Evolutionary conservation across 2,888 invertebrate genomes (phyloP), one percentile per base, ranked within the genome.

Genomic region (Coelinius sp.): DNA sequence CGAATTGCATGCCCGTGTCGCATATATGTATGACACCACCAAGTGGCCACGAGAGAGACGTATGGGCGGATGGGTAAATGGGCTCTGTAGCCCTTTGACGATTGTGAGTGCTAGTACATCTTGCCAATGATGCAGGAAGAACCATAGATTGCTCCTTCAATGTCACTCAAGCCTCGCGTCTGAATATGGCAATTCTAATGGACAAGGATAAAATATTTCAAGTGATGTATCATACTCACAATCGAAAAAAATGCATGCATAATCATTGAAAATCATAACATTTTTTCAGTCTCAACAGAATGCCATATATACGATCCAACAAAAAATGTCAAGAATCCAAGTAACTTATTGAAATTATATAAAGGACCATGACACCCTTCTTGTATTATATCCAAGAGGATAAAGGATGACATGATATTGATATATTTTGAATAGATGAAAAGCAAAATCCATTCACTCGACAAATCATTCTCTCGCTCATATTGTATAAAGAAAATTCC

Each of bases 151-250:
- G 24, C 59, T 62, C 56, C 25, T 68, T 46, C 59, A 2, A 31
- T 20, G 59, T 63, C 62, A n/a, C 62, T 59, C 62, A 69, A 62
- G 52, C 41, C 22, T 25, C 27, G 10, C 27, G 69, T 73, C 77
- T 73, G 77, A 71, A 75, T 73, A 75, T 64, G 74, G 31, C n/a
- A 73, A 78, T 78, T 76, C 76, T 78, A 78, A 78, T 76, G 75
- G 73, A 49, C 66, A 71, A 69, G 75, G 73, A 78, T 78, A 74
- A 78, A 76, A 78, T 75, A 74, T 74, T 77, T 75, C 74, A 71
- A 75, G 75, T 70, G 69, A n/a, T n/a, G n/a, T n/a, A n/a, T n/a
- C n/a, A n/a, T n/a, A n/a, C n/a, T n/a, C n/a, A n/a, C n/a, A 44
- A 44, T 35, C 35, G 35, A 10, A 8, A 10, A 8, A 1, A 35